Evolutionary conservation across 1,140 invertebrate species (phyloP).

Genomic region (Cherax destructor): DNA sequence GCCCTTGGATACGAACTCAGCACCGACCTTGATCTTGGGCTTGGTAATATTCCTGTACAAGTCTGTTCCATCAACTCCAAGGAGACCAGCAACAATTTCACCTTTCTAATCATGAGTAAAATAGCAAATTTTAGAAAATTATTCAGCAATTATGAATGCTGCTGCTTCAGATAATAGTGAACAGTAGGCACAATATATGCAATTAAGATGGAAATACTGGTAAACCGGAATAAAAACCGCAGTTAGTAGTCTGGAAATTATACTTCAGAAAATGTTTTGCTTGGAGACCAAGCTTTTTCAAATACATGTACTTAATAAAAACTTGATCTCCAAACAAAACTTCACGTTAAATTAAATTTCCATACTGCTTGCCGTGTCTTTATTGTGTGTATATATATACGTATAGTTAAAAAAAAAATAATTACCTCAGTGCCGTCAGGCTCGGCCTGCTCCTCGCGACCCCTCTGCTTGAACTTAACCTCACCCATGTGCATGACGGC

Average conservation of each 20-base stretch:
- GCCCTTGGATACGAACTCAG: constrained; percentile 68
- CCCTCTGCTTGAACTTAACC: constrained; percentile 74
- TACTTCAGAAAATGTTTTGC: background rate
- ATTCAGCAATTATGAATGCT: too few relatives aligned
- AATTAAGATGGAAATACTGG: too few relatives aligned
- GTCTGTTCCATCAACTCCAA: constrained; percentile 77
- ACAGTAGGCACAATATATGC: too few relatives aligned
- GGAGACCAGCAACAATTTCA: constrained; percentile 77
- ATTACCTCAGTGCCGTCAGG: constrained; percentile 79
- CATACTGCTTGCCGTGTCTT: background rate
- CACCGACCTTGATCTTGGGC: constrained; percentile 64
- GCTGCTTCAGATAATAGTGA: too few relatives aligned
- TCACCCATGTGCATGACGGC: constrained; percentile 81
- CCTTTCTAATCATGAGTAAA: constrained; percentile 69
- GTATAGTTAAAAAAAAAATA: too few relatives aligned
- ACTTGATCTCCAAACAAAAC: background rate
- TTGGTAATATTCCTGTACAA: constrained; percentile 49
- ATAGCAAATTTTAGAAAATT: too few relatives aligned
- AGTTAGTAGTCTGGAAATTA: background rate
- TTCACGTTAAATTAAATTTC: too few relatives aligned
- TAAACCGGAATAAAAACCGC: too few relatives aligned
- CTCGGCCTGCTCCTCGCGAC: constrained; percentile 74
- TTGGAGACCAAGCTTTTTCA: too few relatives aligned
- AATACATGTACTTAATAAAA: background rate
- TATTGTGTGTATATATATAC: too few relatives aligned